Evolutionary conservation across 2,113 vertebrate genomes (phyloP), one percentile per base, ranked within the genome.

Genomic region (Malaclemys terrapin): DNA sequence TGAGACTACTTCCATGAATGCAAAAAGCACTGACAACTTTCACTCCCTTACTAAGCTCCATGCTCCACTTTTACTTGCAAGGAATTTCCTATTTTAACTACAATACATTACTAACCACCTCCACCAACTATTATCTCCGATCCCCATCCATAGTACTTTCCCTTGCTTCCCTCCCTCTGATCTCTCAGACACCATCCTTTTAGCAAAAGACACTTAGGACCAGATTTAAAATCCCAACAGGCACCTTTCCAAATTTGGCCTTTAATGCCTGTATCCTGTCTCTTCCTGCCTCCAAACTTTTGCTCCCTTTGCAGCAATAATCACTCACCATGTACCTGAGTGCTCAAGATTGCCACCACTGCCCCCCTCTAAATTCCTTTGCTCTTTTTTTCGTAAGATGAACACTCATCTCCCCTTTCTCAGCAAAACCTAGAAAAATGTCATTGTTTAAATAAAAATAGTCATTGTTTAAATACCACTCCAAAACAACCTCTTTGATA

Each of bases 331-430:
- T 79, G 57, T 27, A 49, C n/a, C 19, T 45, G 42, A 50, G 42
- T 0, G 0, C 50, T 49, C 10, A 20, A 62, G 24, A 45, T 0
- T 24, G 72, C n/a, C 83, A 5, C 65, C 80, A 59, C 27, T 56
- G 72, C 14, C 50, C 24, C 1, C 29, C 1, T 7, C 24, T 20
- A 20, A 31, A 84, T 93, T 59, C 7, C 12, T 4, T 85, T 2
- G 0, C 24, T 93, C 17, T 84, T 31, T 4, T 0, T 12, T 16
- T 45, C 47, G 72, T 5, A 75, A 90, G 75, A 20, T 19, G 25
- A 84, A 13, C 14, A 65, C 54, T 47, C 24, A 76, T 79, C 52
- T 81, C 62, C 59, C 53, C 87, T 2, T 81, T 38, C 86, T 47
- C 82, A 84, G 47, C 5, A 31, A 47, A 89, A 89, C 54, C 62